Base-by-base conservation (phyloP, 2,113 vertebrate genomes). In the Phodopus roborovskii region DNA sequence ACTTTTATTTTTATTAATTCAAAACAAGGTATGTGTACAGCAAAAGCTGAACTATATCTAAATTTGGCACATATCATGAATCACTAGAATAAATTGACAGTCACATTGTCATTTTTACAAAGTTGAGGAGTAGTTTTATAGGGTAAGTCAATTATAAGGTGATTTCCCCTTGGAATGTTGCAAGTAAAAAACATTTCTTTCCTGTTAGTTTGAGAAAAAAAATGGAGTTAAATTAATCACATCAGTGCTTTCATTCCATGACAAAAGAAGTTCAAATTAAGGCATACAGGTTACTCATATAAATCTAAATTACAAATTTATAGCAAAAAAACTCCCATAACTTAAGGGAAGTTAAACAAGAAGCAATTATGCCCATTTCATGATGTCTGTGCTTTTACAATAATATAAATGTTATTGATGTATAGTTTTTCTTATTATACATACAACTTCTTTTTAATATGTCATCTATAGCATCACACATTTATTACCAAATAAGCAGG, bases 1-100 rank as follows among this genome's bases (percentile, higher is more conserved):
- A 89, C 50, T 88, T 96, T 97, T 97, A 87, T 97, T 97, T 97
- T 97, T 94, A 96, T 95, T 92, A 85, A 96, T 94, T 96, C 85
- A 92, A 95, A 96, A 94, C 89, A 97, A 96, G 74, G 53, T 73
- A 70, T 91, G 91, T 94, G 86, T 86, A 94, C n/a, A 95, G 95
- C 48, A 96, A 96, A 96, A 95, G 24, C 36, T 64, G 56, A 92
- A 89, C 75, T 87, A 77, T 53, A 94, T 92, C 96, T 97, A 97
- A 96, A 96, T 97, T 97, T 97, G 94, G 97, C 90, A 95, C 88
- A 64, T 74, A 94, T 96, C 95, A 81, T 77, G 90, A 97, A 70
- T 96, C 94, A 96, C 95, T 97, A 94, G 84, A 82, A 87, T 91
- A 88, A 48, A 92, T 94, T 92, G 94, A 96, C 86, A 94, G 96